Conservation (phyloP, 2,113 vertebrate species). For the Corvus cornix region DNA sequence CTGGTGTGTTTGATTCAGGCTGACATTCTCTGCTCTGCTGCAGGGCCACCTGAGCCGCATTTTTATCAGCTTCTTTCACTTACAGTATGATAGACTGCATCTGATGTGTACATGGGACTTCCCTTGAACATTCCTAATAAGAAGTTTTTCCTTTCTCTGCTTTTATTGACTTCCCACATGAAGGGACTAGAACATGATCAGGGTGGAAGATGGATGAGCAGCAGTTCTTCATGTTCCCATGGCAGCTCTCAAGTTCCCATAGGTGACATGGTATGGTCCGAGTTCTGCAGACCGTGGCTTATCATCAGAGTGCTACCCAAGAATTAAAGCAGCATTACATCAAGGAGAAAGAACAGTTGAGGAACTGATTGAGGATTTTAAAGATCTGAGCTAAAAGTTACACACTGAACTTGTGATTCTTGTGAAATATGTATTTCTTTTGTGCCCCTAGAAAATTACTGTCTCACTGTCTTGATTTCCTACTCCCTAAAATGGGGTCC, state of each 20-base stretch:
- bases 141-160: not conserved
- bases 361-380: not conserved
- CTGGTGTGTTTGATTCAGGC: constrained; percentile 6
- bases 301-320: not conserved
- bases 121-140: not conserved
- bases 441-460: not conserved
- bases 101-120: not conserved
- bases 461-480: not conserved
- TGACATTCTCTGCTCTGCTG: constrained; percentile 23
- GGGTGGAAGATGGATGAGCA: not conserved
- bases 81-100: not conserved
- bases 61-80: constrained; percentile 49
- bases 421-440: not conserved
- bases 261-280: not conserved
- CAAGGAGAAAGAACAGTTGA: not conserved
- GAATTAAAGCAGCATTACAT: not conserved
- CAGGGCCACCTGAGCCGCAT: constrained; percentile 64
- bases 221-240: not conserved
- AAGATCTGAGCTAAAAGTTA: not conserved
- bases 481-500: not conserved
- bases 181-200: not conserved
- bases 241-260: not conserved
- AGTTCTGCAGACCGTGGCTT: not conserved
- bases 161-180: not conserved
- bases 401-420: not conserved